Conservation (phyloP, 2,113 vertebrate genomes). For the Cottus gobio region DNA sequence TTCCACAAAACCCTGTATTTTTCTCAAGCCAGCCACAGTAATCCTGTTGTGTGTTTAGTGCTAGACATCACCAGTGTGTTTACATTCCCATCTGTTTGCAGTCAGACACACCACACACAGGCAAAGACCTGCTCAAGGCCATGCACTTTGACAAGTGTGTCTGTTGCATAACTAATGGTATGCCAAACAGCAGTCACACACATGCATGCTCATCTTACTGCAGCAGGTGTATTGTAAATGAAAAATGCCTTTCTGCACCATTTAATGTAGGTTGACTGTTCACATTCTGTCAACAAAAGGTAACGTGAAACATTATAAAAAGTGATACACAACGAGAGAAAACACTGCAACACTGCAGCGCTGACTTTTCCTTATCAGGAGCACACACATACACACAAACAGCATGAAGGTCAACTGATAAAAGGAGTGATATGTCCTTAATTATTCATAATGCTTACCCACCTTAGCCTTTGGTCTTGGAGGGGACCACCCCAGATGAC, state of each 20-base stretch:
- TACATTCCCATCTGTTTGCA: slow-evolving; percentile 71
- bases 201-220: slow-evolving; percentile 12
- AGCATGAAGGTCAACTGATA: slow-evolving; percentile 31
- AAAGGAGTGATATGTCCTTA: neutral
- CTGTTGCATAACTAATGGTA: slow-evolving; percentile 51
- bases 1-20: slow-evolving; percentile 44
- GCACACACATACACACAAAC: neutral
- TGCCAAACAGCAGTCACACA: slow-evolving; percentile 9
- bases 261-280: neutral
- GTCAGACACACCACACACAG: slow-evolving; percentile 62
- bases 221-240: slow-evolving; percentile 30
- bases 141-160: slow-evolving; percentile 44
- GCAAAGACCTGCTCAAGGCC: slow-evolving; percentile 53
- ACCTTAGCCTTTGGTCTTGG: neutral
- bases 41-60: slow-evolving; percentile 55
- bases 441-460: neutral
- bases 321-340: neutral
- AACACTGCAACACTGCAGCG: neutral
- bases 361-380: slow-evolving; percentile 18
- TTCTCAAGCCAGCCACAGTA: slow-evolving; percentile 34
- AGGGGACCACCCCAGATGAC: neutral
- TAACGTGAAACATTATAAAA: neutral
- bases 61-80: slow-evolving; percentile 56
- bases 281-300: neutral
- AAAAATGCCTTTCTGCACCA: slow-evolving; percentile 16